Percentiles rank a stretch among this genome's conserved stretches.
Conservation (phyloP, 2,113 vertebrate genomes). For the Saguinus imperator region DNA sequence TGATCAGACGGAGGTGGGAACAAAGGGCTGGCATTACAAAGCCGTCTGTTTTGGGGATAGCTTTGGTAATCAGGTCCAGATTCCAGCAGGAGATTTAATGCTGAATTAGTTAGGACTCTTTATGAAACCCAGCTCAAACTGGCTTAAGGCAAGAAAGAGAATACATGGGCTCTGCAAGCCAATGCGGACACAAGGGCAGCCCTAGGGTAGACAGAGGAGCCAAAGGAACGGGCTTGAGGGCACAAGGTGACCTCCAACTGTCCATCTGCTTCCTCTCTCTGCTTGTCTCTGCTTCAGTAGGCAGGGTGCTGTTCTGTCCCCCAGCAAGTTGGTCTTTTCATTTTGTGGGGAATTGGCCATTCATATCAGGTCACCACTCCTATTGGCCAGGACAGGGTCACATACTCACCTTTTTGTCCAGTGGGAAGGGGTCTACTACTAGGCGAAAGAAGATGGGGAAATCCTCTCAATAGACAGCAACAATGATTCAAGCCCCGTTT, state of each 20-base stretch:
- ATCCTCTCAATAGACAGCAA: background rate
- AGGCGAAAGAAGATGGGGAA: background rate
- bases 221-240: background rate
- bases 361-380: background rate
- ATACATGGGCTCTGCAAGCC: background rate
- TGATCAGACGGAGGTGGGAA: background rate
- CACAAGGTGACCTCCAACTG: background rate
- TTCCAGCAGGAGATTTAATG: background rate
- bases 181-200: background rate
- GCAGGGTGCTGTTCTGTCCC: background rate
- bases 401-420: background rate
- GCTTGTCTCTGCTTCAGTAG: background rate
- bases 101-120: background rate
- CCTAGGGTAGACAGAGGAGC: background rate
- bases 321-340: background rate
- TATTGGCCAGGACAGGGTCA: background rate
- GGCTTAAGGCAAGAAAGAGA: background rate
- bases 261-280: background rate
- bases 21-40: background rate
- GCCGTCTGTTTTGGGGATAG: background rate
- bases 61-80: background rate
- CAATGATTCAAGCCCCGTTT: background rate
- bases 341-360: background rate
- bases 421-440: background rate
- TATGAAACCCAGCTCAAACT: background rate